Evolutionary conservation across 2,888 invertebrate genomes (phyloP).

Genomic region (Celastrina argiolus): DNA sequence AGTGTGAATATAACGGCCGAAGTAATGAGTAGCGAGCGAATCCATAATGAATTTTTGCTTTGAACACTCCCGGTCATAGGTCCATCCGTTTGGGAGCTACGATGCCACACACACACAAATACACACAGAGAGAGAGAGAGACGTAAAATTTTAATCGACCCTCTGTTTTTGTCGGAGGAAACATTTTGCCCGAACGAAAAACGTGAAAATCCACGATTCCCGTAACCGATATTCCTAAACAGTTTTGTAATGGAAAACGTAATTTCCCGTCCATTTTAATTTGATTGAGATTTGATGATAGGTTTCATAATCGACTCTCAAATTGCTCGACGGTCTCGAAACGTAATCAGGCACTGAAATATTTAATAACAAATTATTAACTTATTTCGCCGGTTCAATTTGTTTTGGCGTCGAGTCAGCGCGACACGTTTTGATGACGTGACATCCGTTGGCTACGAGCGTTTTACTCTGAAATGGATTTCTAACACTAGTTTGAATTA

Average conservation of each 20-base stretch:
- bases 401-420: background rate
- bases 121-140: too few relatives aligned
- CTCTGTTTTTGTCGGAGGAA: too few relatives aligned
- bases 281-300: background rate
- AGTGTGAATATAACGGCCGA: too few relatives aligned
- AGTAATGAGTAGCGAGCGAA: too few relatives aligned
- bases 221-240: background rate
- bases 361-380: slow-evolving; percentile 10
- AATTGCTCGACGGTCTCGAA: background rate
- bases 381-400: background rate
- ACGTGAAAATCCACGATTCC: background rate
- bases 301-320: background rate
- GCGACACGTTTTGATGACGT: background rate
- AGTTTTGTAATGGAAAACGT: background rate
- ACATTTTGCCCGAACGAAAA: background rate
- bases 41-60: too few relatives aligned
- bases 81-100: too few relatives aligned
- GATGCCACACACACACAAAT: too few relatives aligned
- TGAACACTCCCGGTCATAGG: too few relatives aligned
- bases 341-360: background rate
- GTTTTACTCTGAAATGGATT: background rate
- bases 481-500: background rate
- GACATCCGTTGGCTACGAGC: background rate
- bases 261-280: slow-evolving; percentile 10
- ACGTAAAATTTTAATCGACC: too few relatives aligned